Conservation (phyloP, 2,113 vertebrate genomes). For the Gadus chalcogrammus region DNA sequence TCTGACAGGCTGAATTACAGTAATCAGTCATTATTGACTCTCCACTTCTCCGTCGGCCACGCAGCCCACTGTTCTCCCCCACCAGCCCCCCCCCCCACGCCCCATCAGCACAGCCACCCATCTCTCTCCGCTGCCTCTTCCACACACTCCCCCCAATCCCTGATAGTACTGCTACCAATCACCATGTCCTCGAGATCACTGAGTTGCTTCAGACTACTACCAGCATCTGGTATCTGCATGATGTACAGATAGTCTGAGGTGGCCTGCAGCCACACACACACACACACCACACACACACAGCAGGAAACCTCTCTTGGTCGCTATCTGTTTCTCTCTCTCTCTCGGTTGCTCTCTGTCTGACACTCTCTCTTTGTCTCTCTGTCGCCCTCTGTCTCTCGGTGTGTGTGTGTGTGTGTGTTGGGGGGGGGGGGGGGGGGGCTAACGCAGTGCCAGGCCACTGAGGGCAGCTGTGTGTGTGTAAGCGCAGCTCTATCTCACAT, state of each 20-base stretch:
- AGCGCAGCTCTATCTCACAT: constrained; percentile 64
- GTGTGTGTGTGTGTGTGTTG: neutral
- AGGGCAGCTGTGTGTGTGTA: constrained; percentile 64
- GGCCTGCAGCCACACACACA: too few relatives aligned
- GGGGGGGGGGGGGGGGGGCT: neutral
- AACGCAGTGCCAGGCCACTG: constrained; percentile 51
- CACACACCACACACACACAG: too few relatives aligned
- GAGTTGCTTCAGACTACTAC: too few relatives aligned
- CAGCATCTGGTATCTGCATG: too few relatives aligned
- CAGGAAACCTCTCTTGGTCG: neutral
- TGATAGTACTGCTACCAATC: too few relatives aligned
- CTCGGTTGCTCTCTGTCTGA: neutral
- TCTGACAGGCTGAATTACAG: constrained; percentile 98
- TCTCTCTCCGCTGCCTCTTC: constrained; percentile 12
- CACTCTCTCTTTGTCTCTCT: neutral
- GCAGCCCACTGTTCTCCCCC: neutral
- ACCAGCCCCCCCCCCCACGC: neutral
- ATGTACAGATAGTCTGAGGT: too few relatives aligned
- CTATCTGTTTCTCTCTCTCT: neutral
- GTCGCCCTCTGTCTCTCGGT: constrained; percentile 30
- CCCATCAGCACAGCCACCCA: constrained; percentile 20
- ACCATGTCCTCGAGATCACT: too few relatives aligned
- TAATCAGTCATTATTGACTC: constrained; percentile 99
- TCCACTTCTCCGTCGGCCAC: constrained; percentile 67
- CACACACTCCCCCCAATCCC: constrained; percentile 15